These are phyloP conservation scores for Platalea minor DNA, from an alignment of 2,797 vertebrate genomes.

Conservation along the genomic window DNA sequence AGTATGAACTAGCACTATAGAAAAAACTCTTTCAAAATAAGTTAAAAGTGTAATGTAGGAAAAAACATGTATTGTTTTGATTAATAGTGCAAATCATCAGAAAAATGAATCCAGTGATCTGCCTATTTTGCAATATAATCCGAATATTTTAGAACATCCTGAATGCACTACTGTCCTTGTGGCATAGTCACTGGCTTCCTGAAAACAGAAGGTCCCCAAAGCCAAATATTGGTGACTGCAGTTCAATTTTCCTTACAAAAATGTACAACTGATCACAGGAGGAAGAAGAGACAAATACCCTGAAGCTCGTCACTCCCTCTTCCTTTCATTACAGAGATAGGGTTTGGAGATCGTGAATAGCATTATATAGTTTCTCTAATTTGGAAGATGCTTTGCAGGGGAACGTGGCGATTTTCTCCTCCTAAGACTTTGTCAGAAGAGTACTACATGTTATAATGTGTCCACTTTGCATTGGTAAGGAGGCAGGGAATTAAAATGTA, in stretches of 20 bases:
- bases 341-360: neutral
- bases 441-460: neutral
- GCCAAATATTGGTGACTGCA: neutral
- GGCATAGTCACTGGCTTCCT: neutral
- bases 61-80: neutral
- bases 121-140: neutral
- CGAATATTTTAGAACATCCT: neutral
- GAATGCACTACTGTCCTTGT: neutral
- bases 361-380: neutral
- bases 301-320: neutral
- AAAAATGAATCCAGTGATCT: neutral
- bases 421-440: neutral
- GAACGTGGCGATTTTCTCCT: neutral
- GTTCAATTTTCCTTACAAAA: neutral
- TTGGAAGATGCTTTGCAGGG: neutral
- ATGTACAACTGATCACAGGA: neutral
- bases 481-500: neutral
- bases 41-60: neutral
- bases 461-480: neutral
- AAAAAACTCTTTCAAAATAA: neutral
- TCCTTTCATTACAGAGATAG: neutral
- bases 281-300: neutral
- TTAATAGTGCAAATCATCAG: neutral
- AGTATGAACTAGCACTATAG: neutral
- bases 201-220: neutral